These are phyloP conservation scores for Cinara cedri DNA, from an alignment of 2,888 invertebrate species.

Conservation along the genomic window DNA sequence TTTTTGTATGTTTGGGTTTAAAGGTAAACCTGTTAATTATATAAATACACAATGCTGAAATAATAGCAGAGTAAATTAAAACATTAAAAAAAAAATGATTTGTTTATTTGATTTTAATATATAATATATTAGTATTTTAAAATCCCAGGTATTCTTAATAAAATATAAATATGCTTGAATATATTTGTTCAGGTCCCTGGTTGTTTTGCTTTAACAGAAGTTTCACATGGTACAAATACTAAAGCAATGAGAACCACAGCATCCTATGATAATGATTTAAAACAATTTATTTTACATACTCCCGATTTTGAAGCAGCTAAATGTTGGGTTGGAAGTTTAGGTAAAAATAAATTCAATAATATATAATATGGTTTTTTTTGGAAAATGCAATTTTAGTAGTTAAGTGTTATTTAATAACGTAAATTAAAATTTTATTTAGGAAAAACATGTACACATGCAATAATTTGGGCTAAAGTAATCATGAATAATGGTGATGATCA, in stretches of 20 bases:
- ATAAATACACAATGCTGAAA: no score
- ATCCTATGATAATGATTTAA: constrained; percentile 77
- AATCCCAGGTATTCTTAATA: no score
- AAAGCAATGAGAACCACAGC: constrained; percentile 90
- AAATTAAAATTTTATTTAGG: constrained; percentile 64
- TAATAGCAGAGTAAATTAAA: no score
- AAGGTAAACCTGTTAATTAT: no score
- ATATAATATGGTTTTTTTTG: background rate
- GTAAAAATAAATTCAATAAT: constrained; percentile 62
- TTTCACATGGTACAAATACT: constrained; percentile 93
- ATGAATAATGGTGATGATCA: constrained; percentile 79
- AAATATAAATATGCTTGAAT: no score
- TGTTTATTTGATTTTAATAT: no score
- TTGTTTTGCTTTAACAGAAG: constrained; percentile 89
- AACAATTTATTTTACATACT: constrained; percentile 86
- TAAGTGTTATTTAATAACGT: no score
- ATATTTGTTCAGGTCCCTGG: constrained; percentile 67
- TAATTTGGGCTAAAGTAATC: constrained; percentile 86
- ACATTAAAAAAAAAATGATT: no score
- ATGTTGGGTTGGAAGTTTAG: constrained; percentile 94
- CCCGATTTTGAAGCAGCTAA: constrained; percentile 95
- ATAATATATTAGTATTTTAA: no score
- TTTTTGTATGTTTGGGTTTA: no score
- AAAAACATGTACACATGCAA: constrained; percentile 82
- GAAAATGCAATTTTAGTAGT: no score